phyloP scores from a whole-genome alignment of 2,113 vertebrate genomes.

The Gopherus evgoodei region DNA sequence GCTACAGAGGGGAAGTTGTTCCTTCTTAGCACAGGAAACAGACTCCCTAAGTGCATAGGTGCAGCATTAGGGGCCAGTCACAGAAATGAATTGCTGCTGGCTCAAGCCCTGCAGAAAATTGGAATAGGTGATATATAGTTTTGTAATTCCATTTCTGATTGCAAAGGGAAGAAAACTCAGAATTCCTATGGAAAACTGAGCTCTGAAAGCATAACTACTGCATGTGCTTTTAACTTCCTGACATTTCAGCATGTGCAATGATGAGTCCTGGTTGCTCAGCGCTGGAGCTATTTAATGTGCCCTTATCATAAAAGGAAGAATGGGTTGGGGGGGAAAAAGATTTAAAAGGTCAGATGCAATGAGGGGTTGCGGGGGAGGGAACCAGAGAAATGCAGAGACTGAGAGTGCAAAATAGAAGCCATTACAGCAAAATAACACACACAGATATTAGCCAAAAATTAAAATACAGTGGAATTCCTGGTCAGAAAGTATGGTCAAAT shows the following conservation, averaged over 20 bases:
- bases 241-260: neutral
- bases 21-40: neutral
- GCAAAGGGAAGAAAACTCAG: neutral
- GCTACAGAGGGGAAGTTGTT: neutral
- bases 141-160: neutral
- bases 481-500: neutral
- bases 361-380: fast-evolving
- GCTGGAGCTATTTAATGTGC: neutral
- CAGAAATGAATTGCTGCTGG: fast-evolving
- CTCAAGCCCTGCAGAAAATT: fast-evolving
- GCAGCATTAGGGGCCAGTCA: fast-evolving
- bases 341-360: neutral
- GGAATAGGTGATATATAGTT: fast-evolving
- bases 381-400: neutral
- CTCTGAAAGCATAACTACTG: neutral
- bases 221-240: neutral
- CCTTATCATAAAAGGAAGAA: neutral
- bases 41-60: fast-evolving
- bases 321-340: neutral
- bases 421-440: neutral
- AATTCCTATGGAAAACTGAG: neutral
- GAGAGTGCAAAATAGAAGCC: fast-evolving
- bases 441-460: no score
- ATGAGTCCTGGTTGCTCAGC: fast-evolving
- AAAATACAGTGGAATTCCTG: fast-evolving